Conservation (phyloP, 1,140 invertebrate species). For the Globodera rostochiensis region DNA sequence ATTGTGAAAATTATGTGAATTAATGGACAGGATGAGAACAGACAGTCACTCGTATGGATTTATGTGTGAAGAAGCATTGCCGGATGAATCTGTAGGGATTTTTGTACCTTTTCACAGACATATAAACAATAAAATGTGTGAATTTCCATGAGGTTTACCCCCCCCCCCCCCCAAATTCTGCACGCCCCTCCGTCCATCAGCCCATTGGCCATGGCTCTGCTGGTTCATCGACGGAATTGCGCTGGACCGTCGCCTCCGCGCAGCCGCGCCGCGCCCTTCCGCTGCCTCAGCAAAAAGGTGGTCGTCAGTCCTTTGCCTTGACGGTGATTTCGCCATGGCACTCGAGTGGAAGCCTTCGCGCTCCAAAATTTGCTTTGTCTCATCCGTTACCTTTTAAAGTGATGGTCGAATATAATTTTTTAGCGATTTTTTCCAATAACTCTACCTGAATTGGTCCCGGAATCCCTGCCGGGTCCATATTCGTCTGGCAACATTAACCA, state of each 20-base stretch:
- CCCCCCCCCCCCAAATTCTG: neutral
- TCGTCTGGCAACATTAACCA: conserved; percentile 79
- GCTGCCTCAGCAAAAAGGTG: conserved; percentile 34
- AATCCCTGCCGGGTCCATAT: conserved; percentile 56
- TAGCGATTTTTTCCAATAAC: neutral
- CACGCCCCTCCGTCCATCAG: neutral
- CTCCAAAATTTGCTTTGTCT: conserved; percentile 60
- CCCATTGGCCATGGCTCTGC: neutral
- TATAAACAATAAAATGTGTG: too few relatives aligned
- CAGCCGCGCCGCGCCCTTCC: neutral
- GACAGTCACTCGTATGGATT: too few relatives aligned
- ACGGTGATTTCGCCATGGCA: conserved; percentile 63
- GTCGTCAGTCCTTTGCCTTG: conserved; percentile 59
- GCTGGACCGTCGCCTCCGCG: neutral
- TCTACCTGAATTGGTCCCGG: conserved; percentile 53
- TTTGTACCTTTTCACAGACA: too few relatives aligned
- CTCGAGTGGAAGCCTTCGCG: conserved; percentile 63
- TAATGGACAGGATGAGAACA: too few relatives aligned
- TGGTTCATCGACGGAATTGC: neutral
- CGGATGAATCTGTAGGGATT: too few relatives aligned
- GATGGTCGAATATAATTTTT: conserved; percentile 16
- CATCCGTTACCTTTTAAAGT: conserved; percentile 74
- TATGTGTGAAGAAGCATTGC: too few relatives aligned
- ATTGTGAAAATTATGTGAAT: too few relatives aligned
- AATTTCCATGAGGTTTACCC: too few relatives aligned